Conservation (phyloP, 2,797 vertebrate species). For the Lacerta viridis region DNA sequence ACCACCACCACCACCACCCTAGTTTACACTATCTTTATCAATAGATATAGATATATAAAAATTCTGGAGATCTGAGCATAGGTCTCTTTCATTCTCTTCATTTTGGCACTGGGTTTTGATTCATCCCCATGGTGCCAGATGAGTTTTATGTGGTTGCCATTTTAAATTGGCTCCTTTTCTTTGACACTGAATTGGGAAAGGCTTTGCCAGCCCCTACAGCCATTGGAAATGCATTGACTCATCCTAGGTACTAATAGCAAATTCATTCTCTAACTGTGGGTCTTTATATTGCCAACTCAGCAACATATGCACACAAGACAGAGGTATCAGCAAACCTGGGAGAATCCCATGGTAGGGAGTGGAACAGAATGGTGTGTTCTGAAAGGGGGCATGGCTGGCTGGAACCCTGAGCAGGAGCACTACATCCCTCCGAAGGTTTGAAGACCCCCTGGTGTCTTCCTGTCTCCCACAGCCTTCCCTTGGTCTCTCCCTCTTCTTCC, state of each 20-base stretch:
- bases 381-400: neutral
- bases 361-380: neutral
- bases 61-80: neutral
- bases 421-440: neutral
- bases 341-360: neutral
- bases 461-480: neutral
- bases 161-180: neutral
- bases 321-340: too few relatives aligned
- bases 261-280: neutral
- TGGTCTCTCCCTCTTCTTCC: accelerated
- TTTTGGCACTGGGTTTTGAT: neutral
- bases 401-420: neutral
- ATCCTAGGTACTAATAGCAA: neutral
- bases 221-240: neutral
- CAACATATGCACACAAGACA: neutral
- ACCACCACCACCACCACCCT: too few relatives aligned
- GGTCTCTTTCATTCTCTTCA: neutral
- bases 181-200: neutral
- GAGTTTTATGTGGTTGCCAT: accelerated
- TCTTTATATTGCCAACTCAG: neutral
- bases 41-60: too few relatives aligned
- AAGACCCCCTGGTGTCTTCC: neutral
- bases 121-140: neutral
- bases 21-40: too few relatives aligned
- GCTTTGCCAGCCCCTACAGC: neutral